Evolutionary conservation across 1,140 invertebrate genomes (phyloP).

Genomic region (Bombus waltoni): DNA sequence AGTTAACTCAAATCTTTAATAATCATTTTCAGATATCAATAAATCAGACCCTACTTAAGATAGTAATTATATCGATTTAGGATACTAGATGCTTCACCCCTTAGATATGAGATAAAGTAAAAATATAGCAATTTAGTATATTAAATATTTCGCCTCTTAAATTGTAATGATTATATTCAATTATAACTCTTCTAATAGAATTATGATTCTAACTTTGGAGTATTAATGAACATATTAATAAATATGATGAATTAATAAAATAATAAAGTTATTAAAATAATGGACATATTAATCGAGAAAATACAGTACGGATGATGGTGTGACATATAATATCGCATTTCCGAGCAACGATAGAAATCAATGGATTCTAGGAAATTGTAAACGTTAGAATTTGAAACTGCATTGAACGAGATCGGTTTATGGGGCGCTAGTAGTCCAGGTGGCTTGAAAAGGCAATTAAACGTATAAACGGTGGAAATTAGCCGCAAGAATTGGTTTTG

Average conservation of each 20-base stretch:
- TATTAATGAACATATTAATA: background rate
- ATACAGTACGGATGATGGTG: background rate
- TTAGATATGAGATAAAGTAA: too few relatives aligned
- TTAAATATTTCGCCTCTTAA: background rate
- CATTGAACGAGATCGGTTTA: conserved; percentile 13
- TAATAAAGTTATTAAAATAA: background rate
- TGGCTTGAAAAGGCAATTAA: conserved; percentile 66
- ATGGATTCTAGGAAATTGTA: conserved; percentile 32
- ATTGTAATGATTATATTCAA: background rate
- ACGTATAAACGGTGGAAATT: conserved; percentile 70
- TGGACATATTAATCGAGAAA: background rate
- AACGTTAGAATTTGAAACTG: background rate
- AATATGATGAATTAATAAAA: too few relatives aligned
- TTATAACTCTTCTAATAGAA: background rate
- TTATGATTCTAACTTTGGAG: background rate
- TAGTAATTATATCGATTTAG: background rate
- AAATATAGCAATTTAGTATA: background rate
- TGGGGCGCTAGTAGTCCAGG: conserved; percentile 57
- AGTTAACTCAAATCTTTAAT: too few relatives aligned
- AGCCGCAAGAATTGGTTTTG: conserved; percentile 67
- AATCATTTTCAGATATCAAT: background rate
- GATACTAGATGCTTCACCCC: background rate
- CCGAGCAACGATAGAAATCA: background rate
- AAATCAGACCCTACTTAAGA: background rate
- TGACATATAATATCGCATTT: background rate